These are phyloP conservation scores for Halcyon malimbica DNA, from an alignment of 2,113 vertebrate species.

Conservation along the genomic window DNA sequence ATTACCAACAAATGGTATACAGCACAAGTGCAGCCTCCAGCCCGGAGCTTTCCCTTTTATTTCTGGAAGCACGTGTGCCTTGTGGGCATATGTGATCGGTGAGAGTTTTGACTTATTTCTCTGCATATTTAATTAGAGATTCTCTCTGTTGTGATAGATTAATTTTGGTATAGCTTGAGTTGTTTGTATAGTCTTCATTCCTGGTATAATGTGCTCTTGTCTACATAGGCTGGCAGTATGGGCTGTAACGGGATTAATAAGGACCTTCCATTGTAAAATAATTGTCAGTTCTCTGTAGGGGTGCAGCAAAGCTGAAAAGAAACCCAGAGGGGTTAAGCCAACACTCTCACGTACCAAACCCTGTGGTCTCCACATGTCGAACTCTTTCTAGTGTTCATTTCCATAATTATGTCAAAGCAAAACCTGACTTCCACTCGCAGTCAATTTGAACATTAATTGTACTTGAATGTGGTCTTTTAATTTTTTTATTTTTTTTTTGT, in stretches of 20 bases:
- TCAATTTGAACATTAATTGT: constrained; percentile 35
- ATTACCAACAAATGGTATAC: background rate
- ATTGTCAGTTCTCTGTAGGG: background rate
- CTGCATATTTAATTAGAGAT: background rate
- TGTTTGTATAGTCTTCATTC: background rate
- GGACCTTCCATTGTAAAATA: background rate
- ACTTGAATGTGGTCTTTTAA: background rate
- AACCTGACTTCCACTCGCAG: background rate
- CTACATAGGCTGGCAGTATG: background rate
- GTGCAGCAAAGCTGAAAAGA: background rate
- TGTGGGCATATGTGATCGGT: background rate
- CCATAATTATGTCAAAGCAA: constrained; percentile 30
- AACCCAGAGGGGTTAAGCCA: background rate
- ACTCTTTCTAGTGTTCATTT: constrained; percentile 10
- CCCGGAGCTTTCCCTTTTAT: background rate
- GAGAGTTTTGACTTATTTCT: background rate
- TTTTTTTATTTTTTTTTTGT: background rate
- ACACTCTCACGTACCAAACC: background rate
- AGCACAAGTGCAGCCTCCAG: background rate
- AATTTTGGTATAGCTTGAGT: background rate
- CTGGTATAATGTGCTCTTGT: background rate
- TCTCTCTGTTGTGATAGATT: background rate
- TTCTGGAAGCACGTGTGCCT: background rate
- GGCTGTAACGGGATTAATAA: background rate
- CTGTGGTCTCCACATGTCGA: constrained; percentile 19